Conservation (phyloP, 2,797 vertebrate genomes). For the Acrossocheilus wenchowensis region DNA sequence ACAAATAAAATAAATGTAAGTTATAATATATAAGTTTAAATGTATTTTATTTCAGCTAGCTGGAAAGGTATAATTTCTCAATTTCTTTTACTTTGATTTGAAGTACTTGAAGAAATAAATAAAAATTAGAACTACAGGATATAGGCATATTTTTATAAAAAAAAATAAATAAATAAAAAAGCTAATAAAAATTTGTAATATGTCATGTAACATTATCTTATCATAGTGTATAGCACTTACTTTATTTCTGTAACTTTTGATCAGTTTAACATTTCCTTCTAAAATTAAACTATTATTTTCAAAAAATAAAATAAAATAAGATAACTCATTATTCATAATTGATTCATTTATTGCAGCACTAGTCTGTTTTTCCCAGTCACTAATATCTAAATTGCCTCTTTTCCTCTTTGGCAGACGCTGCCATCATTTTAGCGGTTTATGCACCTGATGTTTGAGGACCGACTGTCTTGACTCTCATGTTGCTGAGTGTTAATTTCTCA, state of each 20-base stretch:
- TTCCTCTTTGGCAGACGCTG: background rate
- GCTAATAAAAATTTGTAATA: too few relatives aligned
- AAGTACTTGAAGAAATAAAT: background rate
- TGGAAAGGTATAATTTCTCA: background rate
- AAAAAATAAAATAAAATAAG: background rate
- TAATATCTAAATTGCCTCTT: background rate
- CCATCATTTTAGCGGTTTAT: background rate
- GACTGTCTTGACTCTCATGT: background rate
- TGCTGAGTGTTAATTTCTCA: slow-evolving; percentile 4
- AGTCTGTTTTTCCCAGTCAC: background rate
- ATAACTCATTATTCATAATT: background rate
- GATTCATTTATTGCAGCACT: background rate
- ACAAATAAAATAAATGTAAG: background rate
- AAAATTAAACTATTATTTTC: background rate
- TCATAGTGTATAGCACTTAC: background rate
- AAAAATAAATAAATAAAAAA: background rate
- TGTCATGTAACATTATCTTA: background rate
- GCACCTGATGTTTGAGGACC: background rate
- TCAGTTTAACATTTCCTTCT: background rate
- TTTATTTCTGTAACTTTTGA: slow-evolving; percentile 1
- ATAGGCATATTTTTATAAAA: background rate
- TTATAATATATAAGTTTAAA: background rate
- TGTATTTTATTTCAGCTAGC: background rate
- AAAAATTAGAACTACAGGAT: background rate
- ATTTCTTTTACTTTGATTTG: background rate